A percentile compares a stretch with the other conserved stretches of the same genome.
phyloP scores from a whole-genome alignment of 2,888 invertebrate species.

The Panopea generosa region DNA sequence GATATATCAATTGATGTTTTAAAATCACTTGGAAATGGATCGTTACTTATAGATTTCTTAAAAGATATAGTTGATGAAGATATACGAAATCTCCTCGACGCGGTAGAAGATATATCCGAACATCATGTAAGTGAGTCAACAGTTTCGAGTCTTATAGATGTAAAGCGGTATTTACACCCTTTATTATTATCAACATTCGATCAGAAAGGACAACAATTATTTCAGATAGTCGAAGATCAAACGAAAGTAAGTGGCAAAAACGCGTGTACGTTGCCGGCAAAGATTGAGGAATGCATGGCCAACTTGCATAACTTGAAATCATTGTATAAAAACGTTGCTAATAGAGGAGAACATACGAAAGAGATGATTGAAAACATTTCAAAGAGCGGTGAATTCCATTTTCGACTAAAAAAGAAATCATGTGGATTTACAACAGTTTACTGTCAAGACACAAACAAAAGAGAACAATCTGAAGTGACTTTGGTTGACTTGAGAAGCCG shows the following conservation, averaged over 20 bases:
- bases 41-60: constrained; percentile 59
- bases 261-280: constrained; percentile 37
- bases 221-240: constrained; percentile 34
- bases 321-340: constrained; percentile 69
- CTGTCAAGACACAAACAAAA: background rate
- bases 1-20: constrained; percentile 22
- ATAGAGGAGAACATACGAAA: constrained; percentile 67
- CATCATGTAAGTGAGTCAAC: constrained; percentile 70
- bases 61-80: constrained; percentile 64
- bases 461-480: constrained; percentile 2
- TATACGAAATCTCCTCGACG: constrained; percentile 70
- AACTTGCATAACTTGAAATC: constrained; percentile 66
- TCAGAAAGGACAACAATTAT: constrained; percentile 5
- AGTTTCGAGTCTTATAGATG: constrained; percentile 67
- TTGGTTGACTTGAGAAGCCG: constrained; percentile 65
- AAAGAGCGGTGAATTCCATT: constrained; percentile 50
- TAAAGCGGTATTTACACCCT: constrained; percentile 62
- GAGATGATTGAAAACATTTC: constrained; percentile 64
- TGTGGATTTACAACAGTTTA: constrained; percentile 31
- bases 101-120: constrained; percentile 73
- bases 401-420: constrained; percentile 23
- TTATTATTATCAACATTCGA: constrained; percentile 31
- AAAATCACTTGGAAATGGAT: constrained; percentile 20
- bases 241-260: constrained; percentile 15
- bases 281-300: constrained; percentile 60